Evolutionary conservation across 2,888 invertebrate genomes (phyloP), one percentile per base, ranked within the genome.

Genomic region (Timandra comae): DNA sequence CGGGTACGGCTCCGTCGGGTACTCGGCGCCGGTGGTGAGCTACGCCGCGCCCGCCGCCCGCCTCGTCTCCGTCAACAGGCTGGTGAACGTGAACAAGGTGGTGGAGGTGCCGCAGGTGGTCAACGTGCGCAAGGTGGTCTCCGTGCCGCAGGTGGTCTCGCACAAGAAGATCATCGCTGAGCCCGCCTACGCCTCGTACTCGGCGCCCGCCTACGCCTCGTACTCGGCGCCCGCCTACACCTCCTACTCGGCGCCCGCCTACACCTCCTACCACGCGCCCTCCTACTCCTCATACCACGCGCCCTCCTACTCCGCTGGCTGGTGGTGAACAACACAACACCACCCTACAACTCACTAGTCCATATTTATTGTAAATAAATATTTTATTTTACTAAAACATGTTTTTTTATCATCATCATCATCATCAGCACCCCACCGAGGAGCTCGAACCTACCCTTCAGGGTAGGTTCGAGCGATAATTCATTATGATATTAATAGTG

Each of bases 131-230:
- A 73, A 63, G 49, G 44, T 66, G 28, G 59, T 77, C 51, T 63
- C 70, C 46, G 66, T 56, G 36, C 71, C 68, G 28, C 65, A 66
- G 49, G 62, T 71, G 38, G 59, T 79, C 50, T 55, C 66, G 28
- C 69, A 65, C 43, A 62, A 63, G 46, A 56, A 57, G 49, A 56
- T 69, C 33, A 49, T 58, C 41, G 48, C 63, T 40, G 42, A 52
- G 38, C 59, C 60, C 38, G 44, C 42, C 41, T 46, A 41, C 41
- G 26, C 43, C 40, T 36, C 37, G 8, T 39, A 35, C 37, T 38
- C 31, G 21, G 16, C 16, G 16, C 24, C 27, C 35, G 44, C 43
- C 23, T 39, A 33, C 37, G 27, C 34, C 19, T 33, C 40, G 10
- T 36, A 35, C 12, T 31, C 26, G 38, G 19, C 39, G 9, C 21